Base-by-base conservation (phyloP, 2,797 vertebrate genomes). In the Limosa lapponica region DNA sequence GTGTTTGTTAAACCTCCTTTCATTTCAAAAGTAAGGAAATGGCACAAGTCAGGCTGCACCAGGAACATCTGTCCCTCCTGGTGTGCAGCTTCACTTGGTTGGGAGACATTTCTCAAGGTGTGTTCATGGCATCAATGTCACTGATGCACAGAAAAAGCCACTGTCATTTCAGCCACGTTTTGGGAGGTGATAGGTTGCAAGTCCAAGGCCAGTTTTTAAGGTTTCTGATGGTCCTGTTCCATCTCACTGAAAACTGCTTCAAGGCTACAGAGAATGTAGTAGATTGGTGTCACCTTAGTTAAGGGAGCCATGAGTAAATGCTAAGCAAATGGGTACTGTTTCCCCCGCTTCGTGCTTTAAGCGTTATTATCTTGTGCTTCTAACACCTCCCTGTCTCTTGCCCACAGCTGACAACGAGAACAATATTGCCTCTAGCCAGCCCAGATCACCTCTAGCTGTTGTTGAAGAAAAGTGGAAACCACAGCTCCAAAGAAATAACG, bases 351-450 rank as follows among this genome's bases (percentile, higher is more conserved):
- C 74, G 71, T 92, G 51, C 74, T 79, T 89, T 84, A 70, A 46
- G 34, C 37, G 6, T 66, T 61, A 20, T 36, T 82, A 39, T 46
- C 69, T 59, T 84, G 30, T 82, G 58, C 19, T 89, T 81, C 74
- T 97, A 58, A 97, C 46, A 30, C 23, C 1, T 86, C 62, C 41
- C 67, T 87, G 61, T 93, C 84, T 92, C 96, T 69, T 97, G 71
- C 88, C 96, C 49, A 4, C 97, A 99, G 99, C 99, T 57, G 99
- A 99, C 98, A 99, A 99, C 37, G 99, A 99, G 97, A 99, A 99
- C 98, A 99, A 99, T 97, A 98, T 99, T 66, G 98, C 99, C 97
- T 99, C 98, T 91, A 99, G 98, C 97, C 99, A 99, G 96, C 98
- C 99, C 81, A 99, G 99, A 90, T 98, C 98, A 14, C 98, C 99